Evolutionary conservation across 1,140 invertebrate genomes (phyloP), one percentile per base, ranked within the genome.

Genomic region (Drosophila kanapiae): DNA sequence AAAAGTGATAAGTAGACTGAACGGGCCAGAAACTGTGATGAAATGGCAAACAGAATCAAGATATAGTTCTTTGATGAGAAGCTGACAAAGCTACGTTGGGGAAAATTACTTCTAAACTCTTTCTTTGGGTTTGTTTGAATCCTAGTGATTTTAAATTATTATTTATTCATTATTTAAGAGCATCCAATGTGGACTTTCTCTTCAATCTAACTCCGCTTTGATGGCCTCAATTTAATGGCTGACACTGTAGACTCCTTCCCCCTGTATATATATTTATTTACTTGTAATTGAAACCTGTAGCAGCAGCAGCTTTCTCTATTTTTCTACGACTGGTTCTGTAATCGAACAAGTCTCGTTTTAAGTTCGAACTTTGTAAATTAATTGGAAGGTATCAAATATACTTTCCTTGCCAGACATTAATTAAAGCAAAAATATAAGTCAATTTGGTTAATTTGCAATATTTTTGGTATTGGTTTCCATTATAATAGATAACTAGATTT

Each of bases 231-330:
- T 51, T 14, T 11, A 18, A n/a, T 51, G 53, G 29, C 29, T 10
- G 1, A 31, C 6, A 51, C 58, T 63, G 58, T 57, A 40, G 11
- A 27, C 9, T 38, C 16, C 45, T 38, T 42, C 10, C 35, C 35
- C 16, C 31, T 31, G 31, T 59, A 37, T 23, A 18, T 7, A 18
- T 33, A 18, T 42, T 13, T 48, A 7, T 53, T 23, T 35, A 37
- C 56, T 40, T 51, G 62, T 40, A 42, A 67, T 67, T 43, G 31
- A 18, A 33, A 29, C 38, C 38, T 35, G 29, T 3, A 13, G 18
- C 43, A 45, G 40, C 23, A 27, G 9, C 48, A 53, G 68, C 68
- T 70, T 70, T 69, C 60, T 69, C 65, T 43, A 49, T 69, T 65
- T 69, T 33, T 35, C 23, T 23, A 35, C 14, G 37, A 51, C 45